A percentile compares a stretch with the other conserved stretches of the same genome.
These are phyloP conservation scores for Dallia pectoralis DNA, from an alignment of 2,797 vertebrate genomes.

Conservation along the genomic window DNA sequence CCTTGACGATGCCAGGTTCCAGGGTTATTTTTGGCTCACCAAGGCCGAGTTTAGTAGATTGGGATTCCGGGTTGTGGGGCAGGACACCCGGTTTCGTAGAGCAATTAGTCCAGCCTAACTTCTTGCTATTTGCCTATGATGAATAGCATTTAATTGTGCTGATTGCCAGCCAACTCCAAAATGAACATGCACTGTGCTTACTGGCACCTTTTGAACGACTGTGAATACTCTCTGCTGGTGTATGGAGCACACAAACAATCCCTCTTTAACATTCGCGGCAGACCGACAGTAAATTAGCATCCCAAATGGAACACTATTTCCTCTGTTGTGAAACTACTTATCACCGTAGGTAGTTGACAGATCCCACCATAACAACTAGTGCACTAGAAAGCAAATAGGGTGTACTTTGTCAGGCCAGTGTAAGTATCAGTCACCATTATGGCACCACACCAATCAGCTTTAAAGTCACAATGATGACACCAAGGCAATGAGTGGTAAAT, in stretches of 20 bases:
- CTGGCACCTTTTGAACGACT: slow-evolving; percentile 57
- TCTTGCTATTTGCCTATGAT: too few species aligned
- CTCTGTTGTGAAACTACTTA: not conserved
- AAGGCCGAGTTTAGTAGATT: too few species aligned
- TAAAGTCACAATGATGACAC: slow-evolving; percentile 8
- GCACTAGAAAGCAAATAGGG: not conserved
- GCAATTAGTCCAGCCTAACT: too few species aligned
- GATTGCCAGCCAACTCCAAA: too few species aligned
- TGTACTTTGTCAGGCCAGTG: slow-evolving; percentile 11
- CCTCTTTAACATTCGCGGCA: slow-evolving; percentile 60
- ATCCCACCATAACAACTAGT: not conserved
- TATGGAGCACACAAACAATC: slow-evolving; percentile 65
- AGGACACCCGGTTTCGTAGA: too few species aligned
- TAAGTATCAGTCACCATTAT: slow-evolving; percentile 52
- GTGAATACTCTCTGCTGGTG: slow-evolving; percentile 67
- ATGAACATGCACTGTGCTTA: too few species aligned
- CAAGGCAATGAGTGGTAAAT: not conserved
- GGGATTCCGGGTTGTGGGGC: too few species aligned
- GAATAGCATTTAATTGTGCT: too few species aligned
- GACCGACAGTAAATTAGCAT: slow-evolving; percentile 53
- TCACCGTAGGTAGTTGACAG: not conserved
- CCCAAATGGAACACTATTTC: not conserved
- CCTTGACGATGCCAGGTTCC: too few species aligned
- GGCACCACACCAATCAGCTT: not conserved
- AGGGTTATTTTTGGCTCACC: too few species aligned